Base-by-base conservation (phyloP, 2,888 invertebrate species). In the Melinopterus prodromus region DNA sequence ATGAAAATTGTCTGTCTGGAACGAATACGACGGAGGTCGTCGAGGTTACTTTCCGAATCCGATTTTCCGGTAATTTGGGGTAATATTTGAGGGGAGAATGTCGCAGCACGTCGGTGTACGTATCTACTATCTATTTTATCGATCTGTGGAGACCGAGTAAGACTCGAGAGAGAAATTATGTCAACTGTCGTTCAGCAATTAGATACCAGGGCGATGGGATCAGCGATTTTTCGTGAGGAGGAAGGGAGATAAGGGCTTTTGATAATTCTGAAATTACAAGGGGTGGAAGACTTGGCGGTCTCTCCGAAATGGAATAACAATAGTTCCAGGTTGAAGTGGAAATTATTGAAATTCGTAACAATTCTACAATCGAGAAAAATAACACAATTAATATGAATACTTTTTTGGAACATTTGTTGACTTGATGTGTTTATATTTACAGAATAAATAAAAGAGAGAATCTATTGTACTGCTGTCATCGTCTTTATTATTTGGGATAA, bases 171-270 rank as follows among this genome's bases (percentile, higher is more conserved):
- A 26, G 53, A 53, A 53, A 53, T 53, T 53, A 53, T 53, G 53
- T 53, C 53, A 53, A 53, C 53, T 53, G 53, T 53, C 53, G 53
- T 53, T 53, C 53, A 53, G 53, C 53, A 53, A 53, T 53, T 53
- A 53, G 53, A 7, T 53, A 53, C 9, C 12, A 53, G 53, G 53
- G 53, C 53, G 53, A 53, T 53, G 53, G 53, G 53, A 53, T 53
- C 53, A 53, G 53, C 9, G 53, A 53, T 53, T 53, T 53, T 53
- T 53, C 7, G 53, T 53, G 26, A 53, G 53, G 9, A 9, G 2
- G 53, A 26, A 26, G 53, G 53, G 53, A 53, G 53, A 53, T 53
- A 53, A 53, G 53, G 12, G 53, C 12, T 9, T 12, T 53, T 53
- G 53, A 12, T 53, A 53, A 9, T 53, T 53, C 53, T 53, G 12